These are phyloP conservation scores for Physeter macrocephalus DNA, from an alignment of 2,113 vertebrate genomes.

Conservation along the genomic window DNA sequence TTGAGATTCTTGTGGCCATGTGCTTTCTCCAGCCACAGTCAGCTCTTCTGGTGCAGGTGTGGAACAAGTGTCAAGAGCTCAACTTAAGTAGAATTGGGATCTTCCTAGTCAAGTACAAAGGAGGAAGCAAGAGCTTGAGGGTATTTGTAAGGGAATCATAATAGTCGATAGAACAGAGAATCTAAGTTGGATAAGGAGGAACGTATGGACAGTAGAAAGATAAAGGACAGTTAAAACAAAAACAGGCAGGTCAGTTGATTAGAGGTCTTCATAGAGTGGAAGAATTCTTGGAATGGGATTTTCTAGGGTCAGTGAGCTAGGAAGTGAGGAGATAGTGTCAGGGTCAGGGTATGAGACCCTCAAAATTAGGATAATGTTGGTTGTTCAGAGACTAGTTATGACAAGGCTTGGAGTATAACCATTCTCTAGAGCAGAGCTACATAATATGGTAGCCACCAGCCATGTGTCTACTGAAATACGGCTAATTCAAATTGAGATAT, in stretches of 20 bases:
- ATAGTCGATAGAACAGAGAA: not conserved
- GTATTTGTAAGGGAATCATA: not conserved
- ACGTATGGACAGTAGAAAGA: not conserved
- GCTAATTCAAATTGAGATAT: not conserved
- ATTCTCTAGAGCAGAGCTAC: not conserved
- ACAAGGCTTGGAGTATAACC: not conserved
- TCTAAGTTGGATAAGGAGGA: not conserved
- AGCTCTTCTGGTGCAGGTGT: not conserved
- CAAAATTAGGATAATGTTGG: not conserved
- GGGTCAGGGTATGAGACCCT: not conserved
- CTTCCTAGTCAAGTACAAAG: not conserved
- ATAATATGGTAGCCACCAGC: not conserved
- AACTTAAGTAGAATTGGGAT: not conserved
- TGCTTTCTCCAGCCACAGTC: not conserved
- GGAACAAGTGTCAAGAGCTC: not conserved
- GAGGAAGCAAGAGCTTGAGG: not conserved
- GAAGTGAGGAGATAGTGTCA: not conserved
- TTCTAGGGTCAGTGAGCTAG: not conserved
- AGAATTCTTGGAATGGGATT: not conserved
- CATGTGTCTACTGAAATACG: not conserved
- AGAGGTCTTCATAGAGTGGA: not conserved
- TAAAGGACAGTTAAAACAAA: not conserved
- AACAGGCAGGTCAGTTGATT: not conserved
- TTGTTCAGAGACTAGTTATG: not conserved
- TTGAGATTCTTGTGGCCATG: not conserved